These are phyloP conservation scores for Scaptomyza polygonia DNA, from an alignment of 2,888 invertebrate species.

Conservation along the genomic window DNA sequence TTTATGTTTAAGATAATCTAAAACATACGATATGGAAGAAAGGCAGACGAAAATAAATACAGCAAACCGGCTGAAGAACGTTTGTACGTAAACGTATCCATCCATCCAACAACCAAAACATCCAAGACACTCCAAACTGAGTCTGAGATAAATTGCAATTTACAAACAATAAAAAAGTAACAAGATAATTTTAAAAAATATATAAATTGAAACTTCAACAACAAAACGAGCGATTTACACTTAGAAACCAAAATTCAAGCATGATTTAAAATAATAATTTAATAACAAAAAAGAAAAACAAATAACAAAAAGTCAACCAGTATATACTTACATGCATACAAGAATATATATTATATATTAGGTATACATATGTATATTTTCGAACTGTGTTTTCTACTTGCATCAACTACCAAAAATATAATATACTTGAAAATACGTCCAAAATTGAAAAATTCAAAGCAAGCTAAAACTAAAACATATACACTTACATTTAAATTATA, in stretches of 20 bases:
- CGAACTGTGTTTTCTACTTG: conserved; percentile 79
- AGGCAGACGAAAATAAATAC: conserved; percentile 20
- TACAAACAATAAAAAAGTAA: conserved; percentile 61
- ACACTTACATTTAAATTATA: conserved; percentile 62
- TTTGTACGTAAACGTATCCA: conserved; percentile 82
- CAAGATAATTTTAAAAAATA: conserved; percentile 21
- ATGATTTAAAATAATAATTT: conserved; percentile 25
- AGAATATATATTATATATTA: conserved; percentile 52
- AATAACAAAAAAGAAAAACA: conserved; percentile 11
- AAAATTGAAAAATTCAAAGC: conserved; percentile 66
- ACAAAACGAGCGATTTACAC: conserved; percentile 70
- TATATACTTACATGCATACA: conserved; percentile 50
- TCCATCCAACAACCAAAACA: conserved; percentile 78
- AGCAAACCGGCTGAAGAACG: conserved; percentile 61
- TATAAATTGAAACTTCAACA: conserved; percentile 33
- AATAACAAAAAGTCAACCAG: conserved; percentile 57
- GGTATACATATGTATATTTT: conserved; percentile 72
- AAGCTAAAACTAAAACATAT: conserved; percentile 55
- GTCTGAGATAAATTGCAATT: conserved; percentile 80
- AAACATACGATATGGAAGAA: conserved; percentile 22
- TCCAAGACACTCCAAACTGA: conserved; percentile 76
- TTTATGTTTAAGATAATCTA: conserved; percentile 69
- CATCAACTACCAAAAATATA: conserved; percentile 57
- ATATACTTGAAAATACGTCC: conserved; percentile 79
- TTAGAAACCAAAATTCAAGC: conserved; percentile 47